phyloP scores from a whole-genome alignment of 2,797 vertebrate genomes.

The Brachyalestes nurse region DNA sequence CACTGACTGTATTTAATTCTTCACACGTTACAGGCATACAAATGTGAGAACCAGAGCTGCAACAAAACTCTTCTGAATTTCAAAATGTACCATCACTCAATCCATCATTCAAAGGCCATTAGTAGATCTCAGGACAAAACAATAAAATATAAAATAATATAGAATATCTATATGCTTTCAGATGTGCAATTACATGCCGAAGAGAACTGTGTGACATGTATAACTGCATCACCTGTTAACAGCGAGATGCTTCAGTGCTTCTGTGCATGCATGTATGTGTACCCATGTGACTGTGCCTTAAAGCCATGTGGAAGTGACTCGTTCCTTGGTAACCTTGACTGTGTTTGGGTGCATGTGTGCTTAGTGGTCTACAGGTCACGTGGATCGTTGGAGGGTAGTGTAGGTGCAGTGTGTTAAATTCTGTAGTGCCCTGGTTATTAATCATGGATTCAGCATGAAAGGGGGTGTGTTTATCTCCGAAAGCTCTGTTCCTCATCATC shows the following conservation, averaged over 20 bases:
- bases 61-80: no score
- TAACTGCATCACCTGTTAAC: constrained; percentile 6
- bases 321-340: constrained; percentile 10
- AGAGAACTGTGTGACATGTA: neutral
- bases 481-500: neutral
- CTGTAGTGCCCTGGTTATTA: neutral
- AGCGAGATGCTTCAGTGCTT: constrained; percentile 16
- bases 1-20: no score
- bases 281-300: neutral
- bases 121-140: no score
- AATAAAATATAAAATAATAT: no score
- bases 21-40: no score
- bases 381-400: neutral
- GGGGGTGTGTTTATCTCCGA: neutral
- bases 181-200: no score
- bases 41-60: no score
- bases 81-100: no score
- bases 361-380: neutral
- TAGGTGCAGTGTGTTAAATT: neutral
- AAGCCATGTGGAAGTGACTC: constrained; percentile 19
- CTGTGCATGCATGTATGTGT: neutral
- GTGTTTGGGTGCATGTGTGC: neutral
- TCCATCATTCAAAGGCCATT: no score
- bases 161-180: neutral
- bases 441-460: neutral